These are phyloP conservation scores for Rhea americana DNA, from an alignment of 2,113 vertebrate species.

Conservation along the genomic window DNA sequence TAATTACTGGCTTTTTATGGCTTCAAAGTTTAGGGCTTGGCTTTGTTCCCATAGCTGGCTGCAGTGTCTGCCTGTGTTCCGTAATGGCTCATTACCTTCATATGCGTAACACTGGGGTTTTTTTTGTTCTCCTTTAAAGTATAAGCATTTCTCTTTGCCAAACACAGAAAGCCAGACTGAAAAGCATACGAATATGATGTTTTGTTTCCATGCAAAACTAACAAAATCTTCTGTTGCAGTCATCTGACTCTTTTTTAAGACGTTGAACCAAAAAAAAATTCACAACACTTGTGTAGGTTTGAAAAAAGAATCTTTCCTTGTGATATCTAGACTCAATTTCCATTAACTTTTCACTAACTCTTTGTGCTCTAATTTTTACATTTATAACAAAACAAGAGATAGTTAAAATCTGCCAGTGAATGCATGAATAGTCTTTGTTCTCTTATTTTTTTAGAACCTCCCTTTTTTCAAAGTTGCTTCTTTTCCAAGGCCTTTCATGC, in stretches of 20 bases:
- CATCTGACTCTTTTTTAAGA: background rate
- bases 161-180: background rate
- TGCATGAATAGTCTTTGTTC: background rate
- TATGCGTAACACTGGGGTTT: background rate
- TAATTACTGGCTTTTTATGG: background rate
- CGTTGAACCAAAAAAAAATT: background rate
- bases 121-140: accelerated
- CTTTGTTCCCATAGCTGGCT: background rate
- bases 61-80: background rate
- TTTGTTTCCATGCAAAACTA: background rate
- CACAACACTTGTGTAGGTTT: background rate
- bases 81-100: background rate
- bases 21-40: background rate
- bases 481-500: background rate
- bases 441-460: accelerated
- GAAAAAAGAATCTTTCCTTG: background rate
- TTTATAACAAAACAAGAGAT: background rate
- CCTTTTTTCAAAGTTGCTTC: background rate
- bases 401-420: background rate
- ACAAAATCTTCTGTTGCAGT: background rate
- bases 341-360: background rate
- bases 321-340: background rate
- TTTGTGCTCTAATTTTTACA: background rate
- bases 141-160: background rate
- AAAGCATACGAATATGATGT: background rate